Evolutionary conservation across 2,797 vertebrate species (phyloP).

Genomic region (Diplodus sargus): DNA sequence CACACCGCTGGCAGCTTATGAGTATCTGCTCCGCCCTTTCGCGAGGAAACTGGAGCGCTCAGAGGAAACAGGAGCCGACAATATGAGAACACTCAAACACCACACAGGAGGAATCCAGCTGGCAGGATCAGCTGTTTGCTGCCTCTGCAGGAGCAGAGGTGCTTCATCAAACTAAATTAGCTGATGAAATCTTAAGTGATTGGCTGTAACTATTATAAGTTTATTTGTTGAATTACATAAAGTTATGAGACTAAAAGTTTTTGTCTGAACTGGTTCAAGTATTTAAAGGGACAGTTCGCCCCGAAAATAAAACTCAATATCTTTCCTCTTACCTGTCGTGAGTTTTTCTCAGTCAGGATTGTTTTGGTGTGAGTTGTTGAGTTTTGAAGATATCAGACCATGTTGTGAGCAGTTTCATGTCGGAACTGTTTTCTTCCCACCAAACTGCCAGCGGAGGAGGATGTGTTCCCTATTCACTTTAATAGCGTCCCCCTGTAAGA

Average conservation of each 20-base stretch:
- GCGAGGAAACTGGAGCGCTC: conserved; percentile 17
- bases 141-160: not conserved
- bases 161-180: not conserved
- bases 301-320: too few relatives aligned
- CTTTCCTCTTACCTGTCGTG: too few relatives aligned
- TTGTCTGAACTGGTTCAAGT: not conserved
- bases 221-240: not conserved
- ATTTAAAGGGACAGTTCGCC: not conserved
- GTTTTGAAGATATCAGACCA: too few relatives aligned
- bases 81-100: conserved; percentile 3
- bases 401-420: too few relatives aligned
- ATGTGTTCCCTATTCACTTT: too few relatives aligned
- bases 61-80: conserved; percentile 25
- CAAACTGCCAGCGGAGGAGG: too few relatives aligned
- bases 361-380: too few relatives aligned
- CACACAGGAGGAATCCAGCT: conserved; percentile 8
- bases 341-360: too few relatives aligned
- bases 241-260: not conserved
- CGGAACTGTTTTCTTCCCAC: too few relatives aligned
- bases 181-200: not conserved
- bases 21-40: not conserved
- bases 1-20: not conserved
- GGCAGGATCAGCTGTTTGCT: conserved; percentile 7
- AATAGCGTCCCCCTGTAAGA: too few relatives aligned
- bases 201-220: not conserved